phyloP scores from a whole-genome alignment of 2,113 vertebrate species.

The Nicator chloris region DNA sequence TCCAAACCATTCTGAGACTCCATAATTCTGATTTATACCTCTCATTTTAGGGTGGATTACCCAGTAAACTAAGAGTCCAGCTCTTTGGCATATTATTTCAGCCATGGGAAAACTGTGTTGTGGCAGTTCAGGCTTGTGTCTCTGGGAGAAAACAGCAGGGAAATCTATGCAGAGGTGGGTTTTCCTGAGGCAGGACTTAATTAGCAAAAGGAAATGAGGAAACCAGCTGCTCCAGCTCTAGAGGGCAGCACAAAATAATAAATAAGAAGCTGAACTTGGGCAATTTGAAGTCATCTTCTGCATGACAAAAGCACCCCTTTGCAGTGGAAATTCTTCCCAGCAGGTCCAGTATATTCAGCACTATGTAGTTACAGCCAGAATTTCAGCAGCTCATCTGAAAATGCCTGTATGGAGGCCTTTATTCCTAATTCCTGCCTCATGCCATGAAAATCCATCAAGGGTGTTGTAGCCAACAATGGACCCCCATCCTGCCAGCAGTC shows the following conservation, averaged over 20 bases:
- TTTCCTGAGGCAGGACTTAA: background rate
- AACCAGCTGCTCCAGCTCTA: conserved; percentile 35
- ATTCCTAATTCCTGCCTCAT: background rate
- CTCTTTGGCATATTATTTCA: background rate
- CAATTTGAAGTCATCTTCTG: background rate
- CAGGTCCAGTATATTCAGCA: background rate
- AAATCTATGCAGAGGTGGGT: background rate
- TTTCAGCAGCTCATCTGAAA: background rate
- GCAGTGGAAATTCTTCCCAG: background rate
- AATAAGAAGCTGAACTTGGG: background rate
- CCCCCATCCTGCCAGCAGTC: rapidly evolving
- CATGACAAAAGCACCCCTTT: background rate
- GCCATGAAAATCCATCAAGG: background rate
- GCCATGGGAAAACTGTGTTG: background rate
- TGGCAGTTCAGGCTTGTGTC: background rate
- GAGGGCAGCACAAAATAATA: conserved; percentile 63
- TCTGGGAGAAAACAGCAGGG: background rate
- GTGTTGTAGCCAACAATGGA: rapidly evolving
- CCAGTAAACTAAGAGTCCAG: background rate
- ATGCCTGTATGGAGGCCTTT: background rate
- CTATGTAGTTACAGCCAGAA: rapidly evolving
- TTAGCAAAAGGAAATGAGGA: background rate
- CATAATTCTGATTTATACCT: background rate
- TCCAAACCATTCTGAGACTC: background rate
- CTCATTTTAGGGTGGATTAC: background rate